These are phyloP conservation scores for Pachypsylla venusta DNA, from an alignment of 1,140 invertebrate species.

Conservation along the genomic window DNA sequence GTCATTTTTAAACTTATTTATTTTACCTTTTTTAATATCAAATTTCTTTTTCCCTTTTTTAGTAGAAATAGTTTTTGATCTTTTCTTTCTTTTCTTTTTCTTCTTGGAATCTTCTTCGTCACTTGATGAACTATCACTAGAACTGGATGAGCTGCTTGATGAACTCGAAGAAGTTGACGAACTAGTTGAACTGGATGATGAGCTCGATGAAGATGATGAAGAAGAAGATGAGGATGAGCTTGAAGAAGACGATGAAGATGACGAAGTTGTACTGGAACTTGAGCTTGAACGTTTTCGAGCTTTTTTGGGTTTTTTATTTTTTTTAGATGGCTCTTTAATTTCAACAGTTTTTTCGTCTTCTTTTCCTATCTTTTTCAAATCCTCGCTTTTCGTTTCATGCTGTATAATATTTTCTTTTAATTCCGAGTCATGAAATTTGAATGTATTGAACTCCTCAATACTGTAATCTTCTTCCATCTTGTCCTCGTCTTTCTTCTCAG, in stretches of 20 bases:
- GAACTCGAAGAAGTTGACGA: background rate
- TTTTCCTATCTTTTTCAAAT: background rate
- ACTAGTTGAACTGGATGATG: background rate
- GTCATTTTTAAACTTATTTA: no score
- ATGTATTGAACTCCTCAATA: background rate
- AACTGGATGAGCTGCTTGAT: background rate
- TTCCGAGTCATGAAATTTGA: background rate
- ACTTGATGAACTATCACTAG: background rate
- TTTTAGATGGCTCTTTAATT: background rate
- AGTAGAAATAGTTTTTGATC: no score
- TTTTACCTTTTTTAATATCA: background rate
- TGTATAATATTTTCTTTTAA: background rate
- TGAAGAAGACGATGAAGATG: background rate
- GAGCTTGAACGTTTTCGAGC: background rate
- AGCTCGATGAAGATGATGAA: background rate
- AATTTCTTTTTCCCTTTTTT: background rate
- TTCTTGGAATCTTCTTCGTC: background rate
- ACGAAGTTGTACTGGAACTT: background rate
- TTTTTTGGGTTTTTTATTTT: background rate
- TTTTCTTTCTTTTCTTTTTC: background rate
- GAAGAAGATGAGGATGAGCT: background rate
- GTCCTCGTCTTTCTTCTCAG: background rate
- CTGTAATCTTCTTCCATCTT: background rate
- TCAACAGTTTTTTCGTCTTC: background rate
- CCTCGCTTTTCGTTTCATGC: background rate